Evolutionary conservation across 2,888 invertebrate genomes (phyloP), one percentile per base, ranked within the genome.

Genomic region (Euplagia quadripunctaria): DNA sequence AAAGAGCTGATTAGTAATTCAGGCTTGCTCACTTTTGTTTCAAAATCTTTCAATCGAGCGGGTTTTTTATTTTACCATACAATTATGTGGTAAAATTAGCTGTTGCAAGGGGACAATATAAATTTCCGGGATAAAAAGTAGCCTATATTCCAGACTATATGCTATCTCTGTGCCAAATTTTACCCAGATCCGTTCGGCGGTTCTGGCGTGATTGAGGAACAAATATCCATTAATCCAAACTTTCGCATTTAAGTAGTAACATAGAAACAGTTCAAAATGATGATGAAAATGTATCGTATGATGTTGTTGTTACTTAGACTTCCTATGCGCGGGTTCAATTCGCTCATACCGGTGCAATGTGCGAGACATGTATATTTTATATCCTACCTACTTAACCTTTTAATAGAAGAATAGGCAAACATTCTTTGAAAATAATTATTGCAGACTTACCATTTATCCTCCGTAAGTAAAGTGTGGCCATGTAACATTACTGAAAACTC

Each of bases 261-360:
- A 75, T 70, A 70, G 51, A 52, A 64, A 66, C 66, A 66, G 51
- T 31, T n/a, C 17, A 17, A 41, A 51, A 51, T 66, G 9, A 66
- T 16, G 51, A 51, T 78, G 76, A 75, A 77, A 78, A 79, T 66
- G 41, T 88, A 88, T 86, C 83, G 80, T 79, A 73, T 80, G 77
- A 69, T 82, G 83, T 88, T 89, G 90, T 93, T 91, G 89, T 90
- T 91, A 92, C 91, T 90, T 89, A 87, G 88, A 84, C 86, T 86
- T 86, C 81, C 87, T 85, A 82, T 84, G 81, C 87, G 85, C 85
- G 87, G 87, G 94, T 94, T 94, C 94, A 94, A 94, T 94, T 94
- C 84, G 71, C 90, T 61, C 74, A 80, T 78, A 70, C 73, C 68
- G 72, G 73, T 70, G 76, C 82, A 83, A 88, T 87, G 92, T 90